Evolutionary conservation across 2,797 vertebrate species (phyloP).

Genomic region (Leucoraja ocellata): DNA sequence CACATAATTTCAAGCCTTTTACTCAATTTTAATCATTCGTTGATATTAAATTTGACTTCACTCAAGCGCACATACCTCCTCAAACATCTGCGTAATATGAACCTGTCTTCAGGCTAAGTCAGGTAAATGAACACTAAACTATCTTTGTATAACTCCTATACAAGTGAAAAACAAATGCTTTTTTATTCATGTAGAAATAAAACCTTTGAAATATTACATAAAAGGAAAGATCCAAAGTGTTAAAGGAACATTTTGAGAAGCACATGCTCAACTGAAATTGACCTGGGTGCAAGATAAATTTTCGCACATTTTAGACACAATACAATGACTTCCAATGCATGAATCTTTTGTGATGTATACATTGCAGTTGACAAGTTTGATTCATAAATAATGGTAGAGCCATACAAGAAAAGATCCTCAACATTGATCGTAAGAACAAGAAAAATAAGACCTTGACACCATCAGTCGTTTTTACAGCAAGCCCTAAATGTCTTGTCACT

Average conservation of each 20-base stretch:
- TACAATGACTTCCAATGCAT: not conserved
- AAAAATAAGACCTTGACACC: not conserved
- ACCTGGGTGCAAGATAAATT: not conserved
- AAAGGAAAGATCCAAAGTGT: not conserved
- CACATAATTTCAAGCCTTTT: not conserved
- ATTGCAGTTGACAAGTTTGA: not conserved
- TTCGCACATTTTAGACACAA: no score
- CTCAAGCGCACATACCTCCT: not conserved
- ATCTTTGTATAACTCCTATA: not conserved
- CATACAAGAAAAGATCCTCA: not conserved
- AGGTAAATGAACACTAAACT: not conserved
- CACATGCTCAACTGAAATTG: not conserved
- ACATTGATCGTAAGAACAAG: not conserved
- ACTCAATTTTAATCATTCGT: not conserved
- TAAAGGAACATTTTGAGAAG: not conserved
- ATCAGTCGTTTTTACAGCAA: not conserved
- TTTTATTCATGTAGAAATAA: not conserved
- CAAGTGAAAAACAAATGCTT: not conserved
- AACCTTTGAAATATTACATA: not conserved
- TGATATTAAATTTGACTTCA: slow-evolving; percentile 7
- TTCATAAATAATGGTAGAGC: not conserved
- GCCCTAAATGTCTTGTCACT: no score
- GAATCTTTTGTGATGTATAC: not conserved
- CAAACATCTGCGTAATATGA: not conserved
- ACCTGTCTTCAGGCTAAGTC: not conserved